These are phyloP conservation scores for Asarcornis scutulata DNA, from an alignment of 2,113 vertebrate species.

Conservation along the genomic window DNA sequence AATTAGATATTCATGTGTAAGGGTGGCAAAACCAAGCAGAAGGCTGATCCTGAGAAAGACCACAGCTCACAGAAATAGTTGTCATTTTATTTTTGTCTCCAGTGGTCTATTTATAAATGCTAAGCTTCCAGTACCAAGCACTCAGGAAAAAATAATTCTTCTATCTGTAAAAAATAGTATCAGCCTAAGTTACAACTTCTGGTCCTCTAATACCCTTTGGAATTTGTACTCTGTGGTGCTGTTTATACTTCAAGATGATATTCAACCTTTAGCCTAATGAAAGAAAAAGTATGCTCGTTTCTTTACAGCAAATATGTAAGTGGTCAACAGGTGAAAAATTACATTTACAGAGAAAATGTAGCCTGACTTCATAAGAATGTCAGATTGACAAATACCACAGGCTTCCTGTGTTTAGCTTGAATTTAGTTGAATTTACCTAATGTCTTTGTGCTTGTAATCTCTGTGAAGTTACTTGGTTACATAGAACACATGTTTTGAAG, in stretches of 20 bases:
- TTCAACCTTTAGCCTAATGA: conserved; percentile 35
- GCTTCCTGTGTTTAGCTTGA: background rate
- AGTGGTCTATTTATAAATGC: conserved; percentile 3
- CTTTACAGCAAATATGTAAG: background rate
- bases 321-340: conserved; percentile 4
- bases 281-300: background rate
- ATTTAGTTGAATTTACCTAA: conserved; percentile 20
- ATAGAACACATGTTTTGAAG: conserved; percentile 60
- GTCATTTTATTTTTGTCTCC: conserved; percentile 2
- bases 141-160: background rate
- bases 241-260: conserved; percentile 2
- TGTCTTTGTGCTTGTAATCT: background rate
- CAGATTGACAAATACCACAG: background rate
- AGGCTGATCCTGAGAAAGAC: background rate
- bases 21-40: background rate
- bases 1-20: background rate
- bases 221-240: background rate
- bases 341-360: background rate
- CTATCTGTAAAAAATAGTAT: background rate
- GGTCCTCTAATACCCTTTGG: background rate
- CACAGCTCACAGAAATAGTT: background rate
- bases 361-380: background rate
- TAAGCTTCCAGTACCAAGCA: background rate
- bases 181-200: background rate
- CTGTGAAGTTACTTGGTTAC: conserved; percentile 42